Evolutionary conservation across 2,888 invertebrate genomes (phyloP), one percentile per base, ranked within the genome.

Genomic region (Platypus cylindrus): DNA sequence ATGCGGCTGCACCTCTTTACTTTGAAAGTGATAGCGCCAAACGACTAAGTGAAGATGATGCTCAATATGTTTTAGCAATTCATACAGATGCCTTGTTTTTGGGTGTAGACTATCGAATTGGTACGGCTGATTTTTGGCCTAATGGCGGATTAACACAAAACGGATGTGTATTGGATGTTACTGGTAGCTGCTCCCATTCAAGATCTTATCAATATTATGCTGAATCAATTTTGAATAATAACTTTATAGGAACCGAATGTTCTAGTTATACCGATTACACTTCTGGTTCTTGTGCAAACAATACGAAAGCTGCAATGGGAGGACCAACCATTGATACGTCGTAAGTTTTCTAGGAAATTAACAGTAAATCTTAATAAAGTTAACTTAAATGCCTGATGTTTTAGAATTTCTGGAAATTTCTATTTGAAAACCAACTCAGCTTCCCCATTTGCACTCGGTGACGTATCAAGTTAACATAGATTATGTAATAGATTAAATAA

Each of bases 381-480:
- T 37, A n/a, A n/a, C n/a, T 29, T 24, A 12, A 30, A 23, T 26
- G 15, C 11, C 7, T 18, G 17, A 15, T 31, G 24, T 17, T 48
- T 20, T 33, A 51, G 52, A n/a, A 58, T 68, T 3, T 55, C 60
- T 8, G 80, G 80, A 3, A 63, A 67, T 34, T 77, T 67, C 49
- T 78, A 70, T 50, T 62, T 80, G 1, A 59, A 64, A 43, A 80
- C 79, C 0, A 68, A 67, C 34, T 56, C 65, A n/a, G 59, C 64
- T 37, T 57, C 71, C 2, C 70, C 67, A 16, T 79, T 64, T 27
- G 46, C 47, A 9, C 30, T 15, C 22, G 40, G 41, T 29, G 34
- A 41, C 17, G 20, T 30, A 2, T n/a, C n/a, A n/a, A n/a, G n/a
- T n/a, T n/a, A n/a, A n/a, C n/a, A n/a, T n/a, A n/a, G n/a, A n/a